These are phyloP conservation scores for Abrostola tripartita DNA, from an alignment of 2,888 invertebrate species.

Conservation along the genomic window DNA sequence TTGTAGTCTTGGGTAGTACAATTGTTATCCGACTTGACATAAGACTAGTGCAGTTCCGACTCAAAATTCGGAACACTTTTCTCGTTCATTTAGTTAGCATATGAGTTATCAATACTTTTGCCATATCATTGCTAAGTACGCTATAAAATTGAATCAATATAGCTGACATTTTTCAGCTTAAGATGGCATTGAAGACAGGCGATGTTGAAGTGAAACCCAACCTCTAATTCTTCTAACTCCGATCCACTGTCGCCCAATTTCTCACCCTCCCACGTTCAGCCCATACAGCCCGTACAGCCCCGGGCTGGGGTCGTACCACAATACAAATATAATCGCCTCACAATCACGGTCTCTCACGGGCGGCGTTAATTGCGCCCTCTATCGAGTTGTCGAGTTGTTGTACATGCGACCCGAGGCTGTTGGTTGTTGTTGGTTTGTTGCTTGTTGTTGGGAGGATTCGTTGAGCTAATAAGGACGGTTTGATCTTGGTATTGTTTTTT, in stretches of 20 bases:
- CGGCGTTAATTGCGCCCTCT: slow-evolving; percentile 21
- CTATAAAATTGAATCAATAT: too few relatives aligned
- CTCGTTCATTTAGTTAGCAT: too few relatives aligned
- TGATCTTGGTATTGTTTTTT: background rate
- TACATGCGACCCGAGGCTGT: slow-evolving; percentile 34
- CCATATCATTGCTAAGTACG: too few relatives aligned
- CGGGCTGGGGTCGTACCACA: slow-evolving; percentile 24
- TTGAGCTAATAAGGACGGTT: background rate
- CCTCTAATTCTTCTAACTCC: background rate
- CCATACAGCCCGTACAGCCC: slow-evolving; percentile 18
- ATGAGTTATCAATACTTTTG: too few relatives aligned
- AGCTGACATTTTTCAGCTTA: too few relatives aligned
- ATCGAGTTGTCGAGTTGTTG: slow-evolving; percentile 2
- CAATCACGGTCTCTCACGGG: slow-evolving; percentile 15
- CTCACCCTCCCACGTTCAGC: background rate
- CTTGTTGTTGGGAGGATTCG: background rate
- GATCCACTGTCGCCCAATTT: background rate
- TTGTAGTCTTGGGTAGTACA: too few relatives aligned
- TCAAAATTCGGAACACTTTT: too few relatives aligned
- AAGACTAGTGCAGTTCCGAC: too few relatives aligned
- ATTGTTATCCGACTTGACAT: too few relatives aligned
- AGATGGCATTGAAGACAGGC: too few relatives aligned
- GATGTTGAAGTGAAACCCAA: too few relatives aligned
- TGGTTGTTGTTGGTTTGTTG: background rate
- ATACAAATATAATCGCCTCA: slow-evolving; percentile 21